Evolutionary conservation across 2,113 vertebrate genomes (phyloP).

Genomic region (Mirounga angustirostris): DNA sequence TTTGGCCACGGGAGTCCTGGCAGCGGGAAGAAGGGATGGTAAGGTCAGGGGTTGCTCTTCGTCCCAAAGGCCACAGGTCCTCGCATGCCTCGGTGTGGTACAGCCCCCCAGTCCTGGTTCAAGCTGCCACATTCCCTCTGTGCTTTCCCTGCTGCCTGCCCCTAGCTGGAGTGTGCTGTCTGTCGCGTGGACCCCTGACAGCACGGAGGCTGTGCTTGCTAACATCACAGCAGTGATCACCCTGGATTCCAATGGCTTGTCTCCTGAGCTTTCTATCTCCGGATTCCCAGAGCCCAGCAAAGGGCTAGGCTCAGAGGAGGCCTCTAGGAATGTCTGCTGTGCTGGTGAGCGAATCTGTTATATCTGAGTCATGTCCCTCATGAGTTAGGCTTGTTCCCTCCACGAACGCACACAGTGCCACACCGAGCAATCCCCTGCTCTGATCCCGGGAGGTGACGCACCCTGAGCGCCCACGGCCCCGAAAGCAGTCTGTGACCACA

Average conservation of each 20-base stretch:
- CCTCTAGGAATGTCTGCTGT: background rate
- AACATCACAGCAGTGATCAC: background rate
- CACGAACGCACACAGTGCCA: accelerated
- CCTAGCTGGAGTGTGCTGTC: background rate
- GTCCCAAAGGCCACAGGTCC: background rate
- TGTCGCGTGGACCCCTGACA: background rate
- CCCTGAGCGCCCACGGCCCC: background rate
- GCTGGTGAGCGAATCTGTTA: background rate
- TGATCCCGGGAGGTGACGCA: accelerated
- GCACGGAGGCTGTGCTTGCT: background rate
- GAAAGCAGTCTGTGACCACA: background rate
- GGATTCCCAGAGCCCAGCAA: background rate
- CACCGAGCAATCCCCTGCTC: background rate
- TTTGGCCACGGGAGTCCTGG: background rate
- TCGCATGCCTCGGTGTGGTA: background rate
- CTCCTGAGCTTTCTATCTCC: background rate
- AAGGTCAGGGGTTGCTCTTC: background rate
- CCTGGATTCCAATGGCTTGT: background rate
- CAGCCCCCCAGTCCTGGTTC: background rate
- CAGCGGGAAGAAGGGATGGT: background rate
- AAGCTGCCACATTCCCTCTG: background rate
- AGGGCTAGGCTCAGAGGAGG: background rate
- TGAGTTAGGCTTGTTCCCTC: background rate
- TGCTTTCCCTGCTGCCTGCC: background rate
- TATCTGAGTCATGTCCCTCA: background rate